Evolutionary conservation across 1,140 invertebrate species (phyloP).

Genomic region (Hirudo medicinalis): DNA sequence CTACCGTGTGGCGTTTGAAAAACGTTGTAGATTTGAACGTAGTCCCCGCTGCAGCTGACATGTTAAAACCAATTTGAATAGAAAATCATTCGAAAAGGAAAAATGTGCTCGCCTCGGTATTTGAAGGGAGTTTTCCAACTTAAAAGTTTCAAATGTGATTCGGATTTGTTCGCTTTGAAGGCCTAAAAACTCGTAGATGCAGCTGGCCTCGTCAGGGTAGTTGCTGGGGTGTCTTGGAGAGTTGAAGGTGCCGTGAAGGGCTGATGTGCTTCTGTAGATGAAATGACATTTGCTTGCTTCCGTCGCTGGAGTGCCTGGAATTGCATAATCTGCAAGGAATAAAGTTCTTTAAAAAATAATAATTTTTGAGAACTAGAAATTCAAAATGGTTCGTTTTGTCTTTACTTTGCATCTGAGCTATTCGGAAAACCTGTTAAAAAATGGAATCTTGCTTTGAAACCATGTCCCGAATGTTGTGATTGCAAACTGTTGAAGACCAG

Average conservation of each 20-base stretch:
- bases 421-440: constrained; percentile 63
- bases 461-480: constrained; percentile 47
- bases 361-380: neutral
- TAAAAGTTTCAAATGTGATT: constrained; percentile 81
- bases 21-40: constrained; percentile 75
- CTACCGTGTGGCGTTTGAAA: neutral
- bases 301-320: constrained; percentile 82
- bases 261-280: constrained; percentile 69
- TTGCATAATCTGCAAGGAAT: constrained; percentile 46
- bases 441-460: constrained; percentile 77
- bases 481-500: constrained; percentile 73
- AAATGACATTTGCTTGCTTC: constrained; percentile 69
- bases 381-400: neutral
- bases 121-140: constrained; percentile 45
- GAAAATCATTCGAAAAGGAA: neutral
- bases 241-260: constrained; percentile 79
- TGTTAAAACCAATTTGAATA: neutral
- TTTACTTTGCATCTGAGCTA: neutral
- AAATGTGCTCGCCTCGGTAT: neutral
- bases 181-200: constrained; percentile 65
- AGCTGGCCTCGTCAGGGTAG: constrained; percentile 82
- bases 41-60: constrained; percentile 65
- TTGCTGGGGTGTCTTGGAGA: constrained; percentile 87
- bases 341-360: neutral
- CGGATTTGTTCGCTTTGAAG: constrained; percentile 60